A percentile compares a stretch with the other conserved stretches of the same genome.
These are phyloP conservation scores for Drosophila pseudotakahashii DNA, from an alignment of 2,888 invertebrate genomes.

Conservation along the genomic window DNA sequence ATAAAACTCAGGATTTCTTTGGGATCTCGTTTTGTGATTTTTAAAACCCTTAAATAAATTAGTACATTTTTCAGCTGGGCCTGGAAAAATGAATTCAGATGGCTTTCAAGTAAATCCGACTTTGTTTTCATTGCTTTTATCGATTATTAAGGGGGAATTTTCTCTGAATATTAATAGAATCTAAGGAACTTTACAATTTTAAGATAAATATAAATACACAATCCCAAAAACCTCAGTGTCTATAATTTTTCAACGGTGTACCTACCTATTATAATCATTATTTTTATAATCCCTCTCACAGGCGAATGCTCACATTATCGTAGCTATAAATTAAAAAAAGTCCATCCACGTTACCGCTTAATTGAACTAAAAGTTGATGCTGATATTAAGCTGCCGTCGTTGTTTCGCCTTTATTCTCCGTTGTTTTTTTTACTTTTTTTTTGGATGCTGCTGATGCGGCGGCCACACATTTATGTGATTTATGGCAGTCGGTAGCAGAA, in stretches of 20 bases:
- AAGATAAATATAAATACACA: no score
- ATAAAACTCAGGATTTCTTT: background rate
- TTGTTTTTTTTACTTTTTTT: background rate
- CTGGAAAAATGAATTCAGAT: background rate
- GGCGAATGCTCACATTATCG: conserved; percentile 12
- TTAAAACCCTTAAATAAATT: background rate
- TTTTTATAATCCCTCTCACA: no score
- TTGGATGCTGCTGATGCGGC: conserved; percentile 41
- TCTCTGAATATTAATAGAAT: background rate
- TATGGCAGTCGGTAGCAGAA: conserved; percentile 55
- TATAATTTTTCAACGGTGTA: background rate
- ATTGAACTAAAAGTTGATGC: conserved; percentile 64
- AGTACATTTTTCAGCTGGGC: no score
- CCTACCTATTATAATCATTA: background rate
- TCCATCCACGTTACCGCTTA: conserved; percentile 48
- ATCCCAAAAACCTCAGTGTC: no score
- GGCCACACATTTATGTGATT: conserved; percentile 65
- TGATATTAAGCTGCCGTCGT: conserved; percentile 22
- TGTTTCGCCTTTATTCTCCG: conserved; percentile 4
- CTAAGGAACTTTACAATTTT: no score
- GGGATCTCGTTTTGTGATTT: background rate
- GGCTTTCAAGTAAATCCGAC: conserved; percentile 55
- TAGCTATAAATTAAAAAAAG: conserved; percentile 58
- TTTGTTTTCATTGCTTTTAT: conserved; percentile 43
- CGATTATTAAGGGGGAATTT: background rate